A percentile compares a stretch with the other conserved stretches of the same genome.
Conservation (phyloP, 2,888 invertebrate genomes). For the Brachyopa scutellaris region DNA sequence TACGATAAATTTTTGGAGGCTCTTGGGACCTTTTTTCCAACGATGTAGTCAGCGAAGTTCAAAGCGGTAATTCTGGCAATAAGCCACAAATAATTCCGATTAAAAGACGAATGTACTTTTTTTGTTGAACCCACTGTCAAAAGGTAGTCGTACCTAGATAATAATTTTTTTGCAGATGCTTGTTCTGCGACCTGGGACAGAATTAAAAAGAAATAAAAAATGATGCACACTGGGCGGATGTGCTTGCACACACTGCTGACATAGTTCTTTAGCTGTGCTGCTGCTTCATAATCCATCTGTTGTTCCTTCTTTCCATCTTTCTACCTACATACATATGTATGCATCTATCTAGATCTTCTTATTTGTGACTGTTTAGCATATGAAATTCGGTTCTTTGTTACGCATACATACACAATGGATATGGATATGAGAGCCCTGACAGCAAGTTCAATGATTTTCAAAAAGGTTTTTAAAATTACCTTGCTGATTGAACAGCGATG, state of each 20-base stretch:
- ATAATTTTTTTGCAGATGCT: too few relatives aligned
- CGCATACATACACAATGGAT: background rate
- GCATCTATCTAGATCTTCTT: background rate
- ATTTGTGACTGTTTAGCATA: background rate
- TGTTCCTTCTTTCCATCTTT: slow-evolving; percentile 1
- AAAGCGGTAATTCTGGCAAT: too few relatives aligned
- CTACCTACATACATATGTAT: slow-evolving; percentile 1
- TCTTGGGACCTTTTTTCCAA: too few relatives aligned
- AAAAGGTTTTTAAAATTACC: slow-evolving; percentile 6
- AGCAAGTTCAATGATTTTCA: slow-evolving; percentile 20
- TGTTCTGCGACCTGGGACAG: background rate
- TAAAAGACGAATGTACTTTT: too few relatives aligned
- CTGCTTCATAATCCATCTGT: slow-evolving; percentile 14
- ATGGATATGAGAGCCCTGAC: background rate
- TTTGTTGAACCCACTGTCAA: slow-evolving; percentile 13
- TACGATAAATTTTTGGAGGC: too few relatives aligned
- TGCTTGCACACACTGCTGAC: slow-evolving; percentile 14
- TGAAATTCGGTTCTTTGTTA: slow-evolving; percentile 4
- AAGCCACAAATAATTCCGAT: too few relatives aligned
- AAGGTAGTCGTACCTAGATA: background rate
- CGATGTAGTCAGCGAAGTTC: too few relatives aligned
- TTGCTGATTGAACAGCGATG: slow-evolving; percentile 42
- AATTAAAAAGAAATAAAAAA: background rate
- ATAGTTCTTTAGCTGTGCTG: slow-evolving; percentile 17
- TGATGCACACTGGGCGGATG: background rate